A percentile compares a stretch with the other conserved stretches of the same genome.
phyloP scores from a whole-genome alignment of 2,113 vertebrate species.

The Colistium nudipinnis region DNA sequence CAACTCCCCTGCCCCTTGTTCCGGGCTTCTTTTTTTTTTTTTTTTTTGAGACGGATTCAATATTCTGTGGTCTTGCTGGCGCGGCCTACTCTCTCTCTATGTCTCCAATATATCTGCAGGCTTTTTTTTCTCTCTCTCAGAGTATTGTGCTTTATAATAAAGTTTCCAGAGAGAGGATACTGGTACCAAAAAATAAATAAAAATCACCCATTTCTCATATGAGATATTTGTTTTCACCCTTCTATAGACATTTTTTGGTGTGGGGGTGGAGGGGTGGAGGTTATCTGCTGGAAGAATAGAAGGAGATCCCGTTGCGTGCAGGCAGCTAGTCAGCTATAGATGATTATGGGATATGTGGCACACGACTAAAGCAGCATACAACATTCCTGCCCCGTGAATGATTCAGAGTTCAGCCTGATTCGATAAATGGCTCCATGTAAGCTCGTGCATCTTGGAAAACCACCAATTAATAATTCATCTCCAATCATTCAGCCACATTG shows the following conservation, averaged over 20 bases:
- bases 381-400: neutral
- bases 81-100: conserved; percentile 28
- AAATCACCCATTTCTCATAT: no score
- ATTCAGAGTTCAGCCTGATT: neutral
- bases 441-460: neutral
- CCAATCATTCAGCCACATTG: neutral
- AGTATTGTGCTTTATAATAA: conserved; percentile 27
- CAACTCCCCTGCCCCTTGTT: conserved; percentile 58
- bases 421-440: neutral
- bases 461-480: conserved; percentile 14
- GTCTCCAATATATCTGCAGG: conserved; percentile 42
- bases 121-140: conserved; percentile 28
- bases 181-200: no score
- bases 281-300: no score
- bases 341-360: neutral
- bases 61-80: conserved; percentile 42
- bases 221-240: no score
- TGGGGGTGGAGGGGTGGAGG: no score
- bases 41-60: conserved; percentile 54
- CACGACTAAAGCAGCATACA: neutral
- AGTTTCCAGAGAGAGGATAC: no score
- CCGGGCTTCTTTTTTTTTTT: conserved; percentile 6
- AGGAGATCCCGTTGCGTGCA: no score
- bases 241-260: no score
- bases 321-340: neutral